A percentile compares a stretch with the other conserved stretches of the same genome.
These are phyloP conservation scores for Tribolium castaneum DNA, from an alignment of 1,140 invertebrate species.

Conservation along the genomic window DNA sequence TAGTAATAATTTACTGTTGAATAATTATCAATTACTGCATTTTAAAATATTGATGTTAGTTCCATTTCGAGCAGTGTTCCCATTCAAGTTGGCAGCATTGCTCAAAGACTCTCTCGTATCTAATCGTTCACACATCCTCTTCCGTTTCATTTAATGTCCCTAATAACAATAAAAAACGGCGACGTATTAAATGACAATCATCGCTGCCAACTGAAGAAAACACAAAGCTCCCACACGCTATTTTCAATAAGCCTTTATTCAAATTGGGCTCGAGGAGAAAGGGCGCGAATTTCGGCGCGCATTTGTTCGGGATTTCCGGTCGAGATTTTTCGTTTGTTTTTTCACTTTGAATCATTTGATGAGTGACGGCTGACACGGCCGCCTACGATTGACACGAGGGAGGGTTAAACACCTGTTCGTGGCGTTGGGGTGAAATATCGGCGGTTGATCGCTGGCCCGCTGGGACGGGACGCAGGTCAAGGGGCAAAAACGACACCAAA, in stretches of 20 bases:
- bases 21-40: conserved; percentile 35
- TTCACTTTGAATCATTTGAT: conserved; percentile 5
- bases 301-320: conserved; percentile 6
- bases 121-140: conserved; percentile 45
- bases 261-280: conserved; percentile 17
- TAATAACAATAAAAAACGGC: conserved; percentile 38
- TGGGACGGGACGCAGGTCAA: not conserved
- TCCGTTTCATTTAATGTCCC: conserved; percentile 41
- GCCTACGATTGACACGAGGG: not conserved
- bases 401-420: conserved; percentile 7
- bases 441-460: not conserved
- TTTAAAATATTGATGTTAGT: conserved; percentile 7
- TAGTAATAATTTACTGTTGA: conserved; percentile 33
- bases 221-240: conserved; percentile 9
- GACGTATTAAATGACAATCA: conserved; percentile 37
- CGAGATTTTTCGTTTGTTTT: not conserved
- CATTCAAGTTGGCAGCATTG: conserved; percentile 5
- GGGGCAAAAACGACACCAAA: too few species aligned
- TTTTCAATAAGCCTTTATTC: not conserved
- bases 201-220: conserved; percentile 33
- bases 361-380: conserved; percentile 20
- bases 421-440: conserved; percentile 10
- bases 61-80: not conserved
- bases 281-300: conserved; percentile 6
- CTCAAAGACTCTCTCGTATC: conserved; percentile 26